Evolutionary conservation across 2,797 vertebrate genomes (phyloP).

Genomic region (Natrix natrix): DNA sequence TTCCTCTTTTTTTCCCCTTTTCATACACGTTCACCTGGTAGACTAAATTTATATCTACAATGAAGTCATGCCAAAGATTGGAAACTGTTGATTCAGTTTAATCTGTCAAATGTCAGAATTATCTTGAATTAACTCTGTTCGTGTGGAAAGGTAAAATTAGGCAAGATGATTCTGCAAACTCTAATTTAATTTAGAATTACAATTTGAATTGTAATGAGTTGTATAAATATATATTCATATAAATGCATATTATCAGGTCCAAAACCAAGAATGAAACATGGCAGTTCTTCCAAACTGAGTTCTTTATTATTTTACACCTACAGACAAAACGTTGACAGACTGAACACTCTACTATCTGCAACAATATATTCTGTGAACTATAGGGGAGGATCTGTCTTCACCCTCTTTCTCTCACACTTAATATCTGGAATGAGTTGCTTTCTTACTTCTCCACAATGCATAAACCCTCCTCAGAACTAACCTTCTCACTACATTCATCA

Average conservation of each 20-base stretch:
- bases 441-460: neutral
- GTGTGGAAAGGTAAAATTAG: neutral
- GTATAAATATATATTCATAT: neutral
- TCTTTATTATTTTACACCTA: neutral
- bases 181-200: neutral
- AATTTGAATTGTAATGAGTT: neutral
- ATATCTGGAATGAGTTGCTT: no score
- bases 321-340: no score
- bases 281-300: neutral
- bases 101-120: neutral
- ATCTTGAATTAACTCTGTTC: neutral
- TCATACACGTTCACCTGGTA: neutral
- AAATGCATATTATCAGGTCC: neutral
- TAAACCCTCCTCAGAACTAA: neutral
- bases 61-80: neutral
- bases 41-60: neutral
- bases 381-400: no score
- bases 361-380: no score
- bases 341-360: no score
- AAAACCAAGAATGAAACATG: neutral
- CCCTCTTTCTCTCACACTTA: no score
- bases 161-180: neutral
- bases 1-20: neutral
- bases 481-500: neutral
- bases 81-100: neutral